Evolutionary conservation across 2,113 vertebrate genomes (phyloP).

Genomic region (cat (Felis catus)): F.catus_Fca126_mat1.0 CM031429.1:17895501-17896000

Average conservation of each 20-base stretch:
- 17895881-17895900: neutral
- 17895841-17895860: neutral
- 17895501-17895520: neutral
- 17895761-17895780: neutral
- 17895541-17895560: neutral
- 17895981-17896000: neutral
- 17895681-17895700: neutral
- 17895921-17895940: neutral
- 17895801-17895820: neutral
- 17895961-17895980: neutral
- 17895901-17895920: neutral
- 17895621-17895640: neutral
- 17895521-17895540: neutral
- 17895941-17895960: neutral
- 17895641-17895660: neutral
- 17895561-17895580: neutral
- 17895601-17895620: neutral
- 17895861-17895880: neutral
- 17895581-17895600: neutral
- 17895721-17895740: neutral
- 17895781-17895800: neutral
- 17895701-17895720: neutral
- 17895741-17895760: neutral
- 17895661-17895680: neutral
- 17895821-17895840: neutral